Evolutionary conservation across 2,888 invertebrate species (phyloP), one percentile per base, ranked within the genome.

Genomic region (Eurytoma adleriae): DNA sequence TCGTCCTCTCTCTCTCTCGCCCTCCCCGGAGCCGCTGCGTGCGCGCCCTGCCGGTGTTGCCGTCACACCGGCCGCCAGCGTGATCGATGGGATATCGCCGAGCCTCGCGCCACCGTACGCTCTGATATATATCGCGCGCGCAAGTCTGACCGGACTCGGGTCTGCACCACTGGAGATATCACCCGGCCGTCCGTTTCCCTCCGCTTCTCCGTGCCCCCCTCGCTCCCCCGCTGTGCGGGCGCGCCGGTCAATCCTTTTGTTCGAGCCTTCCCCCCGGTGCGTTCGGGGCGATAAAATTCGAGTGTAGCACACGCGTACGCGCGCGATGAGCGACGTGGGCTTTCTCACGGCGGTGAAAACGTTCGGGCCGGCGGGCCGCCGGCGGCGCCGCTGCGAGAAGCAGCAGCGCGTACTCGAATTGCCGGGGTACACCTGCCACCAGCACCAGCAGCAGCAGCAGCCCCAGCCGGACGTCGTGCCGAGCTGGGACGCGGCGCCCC

Each of bases 341-440:
- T 93, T 93, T 85, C 88, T 93, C 84, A 90, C 91, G 83, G 92
- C 92, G 86, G 93, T 94, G 91, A 95, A 94, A 90, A 94, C 94
- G 40, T 93, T 94, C 84, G 93, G 93, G 67, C 93, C 94, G 27
- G 18, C 78, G 5, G 92, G 93, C 84, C 92, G 94, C 57, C 92
- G 94, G 67, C 91, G 93, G 71, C 92, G 93, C 76, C 92, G 93
- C 76, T 93, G 93, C 90, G 94, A 94, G 83, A 94, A 94, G 87
- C 93, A 94, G 88, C 92, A 92, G 83, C 88, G 91, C 82, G 91
- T 92, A 81, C 89, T 93, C 80, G 90, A 90, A 78, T 84, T 90
- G 64, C 84, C 87, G 13, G 87, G 87, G 62, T 87, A 86, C 80
- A 81, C 83, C 72, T 78, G 83, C 27, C 82, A 82, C 12, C 73